phyloP scores from a whole-genome alignment of 2,113 vertebrate species.

The Barnardius zonarius region DNA sequence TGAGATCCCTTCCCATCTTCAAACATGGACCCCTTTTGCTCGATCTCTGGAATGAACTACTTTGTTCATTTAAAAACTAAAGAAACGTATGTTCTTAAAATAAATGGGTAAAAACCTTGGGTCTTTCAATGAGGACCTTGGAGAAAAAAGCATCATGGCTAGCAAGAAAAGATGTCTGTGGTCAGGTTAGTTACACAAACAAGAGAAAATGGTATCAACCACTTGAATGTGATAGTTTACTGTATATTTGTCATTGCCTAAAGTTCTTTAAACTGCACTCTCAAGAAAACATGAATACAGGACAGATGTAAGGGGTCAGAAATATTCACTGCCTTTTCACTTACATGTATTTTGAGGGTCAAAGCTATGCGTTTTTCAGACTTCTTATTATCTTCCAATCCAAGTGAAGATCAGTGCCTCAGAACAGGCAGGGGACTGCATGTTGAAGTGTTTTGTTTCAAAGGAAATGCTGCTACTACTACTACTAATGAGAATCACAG shows the following conservation, averaged over 20 bases:
- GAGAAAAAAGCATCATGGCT: neutral
- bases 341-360: conserved; percentile 50
- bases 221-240: neutral
- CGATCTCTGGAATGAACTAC: neutral
- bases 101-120: neutral
- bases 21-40: neutral
- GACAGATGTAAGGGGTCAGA: conserved; percentile 52
- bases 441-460: conserved; percentile 20
- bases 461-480: neutral
- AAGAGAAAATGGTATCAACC: neutral
- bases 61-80: neutral
- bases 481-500: neutral
- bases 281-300: conserved; percentile 39
- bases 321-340: conserved; percentile 45
- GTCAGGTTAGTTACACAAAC: conserved; percentile 21
- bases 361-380: conserved; percentile 66
- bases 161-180: neutral
- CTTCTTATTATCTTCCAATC: conserved; percentile 38
- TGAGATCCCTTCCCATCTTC: neutral
- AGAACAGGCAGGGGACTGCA: neutral
- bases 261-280: conserved; percentile 40
- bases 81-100: neutral
- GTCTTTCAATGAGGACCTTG: neutral
- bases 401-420: conserved; percentile 33
- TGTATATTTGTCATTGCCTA: conserved; percentile 1